A percentile compares a stretch with the other conserved stretches of the same genome.
Conservation (phyloP, 2,797 vertebrate species). For the Stomatorhinus walkeri region DNA sequence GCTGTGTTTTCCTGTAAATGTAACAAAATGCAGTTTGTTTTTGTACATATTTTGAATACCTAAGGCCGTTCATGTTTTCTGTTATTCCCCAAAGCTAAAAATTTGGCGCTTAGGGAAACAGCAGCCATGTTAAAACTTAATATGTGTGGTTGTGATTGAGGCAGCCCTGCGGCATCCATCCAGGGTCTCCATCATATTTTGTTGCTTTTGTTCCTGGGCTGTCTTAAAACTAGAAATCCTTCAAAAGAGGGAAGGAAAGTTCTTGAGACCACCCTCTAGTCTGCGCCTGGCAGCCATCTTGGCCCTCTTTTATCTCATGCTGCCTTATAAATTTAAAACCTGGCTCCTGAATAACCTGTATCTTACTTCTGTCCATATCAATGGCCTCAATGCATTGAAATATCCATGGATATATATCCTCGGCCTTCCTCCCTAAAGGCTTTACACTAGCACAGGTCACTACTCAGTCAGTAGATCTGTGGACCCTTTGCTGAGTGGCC, state of each 20-base stretch:
- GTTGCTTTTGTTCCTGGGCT: neutral
- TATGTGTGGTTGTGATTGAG: neutral
- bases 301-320: neutral
- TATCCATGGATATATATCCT: neutral
- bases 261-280: neutral
- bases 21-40: neutral
- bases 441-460: neutral
- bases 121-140: neutral
- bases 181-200: neutral
- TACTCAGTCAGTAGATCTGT: neutral
- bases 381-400: neutral
- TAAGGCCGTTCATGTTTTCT: neutral
- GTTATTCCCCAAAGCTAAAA: neutral
- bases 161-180: neutral
- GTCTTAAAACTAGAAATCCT: neutral
- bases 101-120: neutral
- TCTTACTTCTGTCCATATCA: neutral
- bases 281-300: neutral
- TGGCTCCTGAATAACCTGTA: neutral
- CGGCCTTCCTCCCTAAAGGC: neutral
- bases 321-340: neutral
- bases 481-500: neutral
- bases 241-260: neutral
- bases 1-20: neutral
- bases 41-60: neutral